phyloP scores from a whole-genome alignment of 2,888 invertebrate species.

The Strigamia maritima region DNA sequence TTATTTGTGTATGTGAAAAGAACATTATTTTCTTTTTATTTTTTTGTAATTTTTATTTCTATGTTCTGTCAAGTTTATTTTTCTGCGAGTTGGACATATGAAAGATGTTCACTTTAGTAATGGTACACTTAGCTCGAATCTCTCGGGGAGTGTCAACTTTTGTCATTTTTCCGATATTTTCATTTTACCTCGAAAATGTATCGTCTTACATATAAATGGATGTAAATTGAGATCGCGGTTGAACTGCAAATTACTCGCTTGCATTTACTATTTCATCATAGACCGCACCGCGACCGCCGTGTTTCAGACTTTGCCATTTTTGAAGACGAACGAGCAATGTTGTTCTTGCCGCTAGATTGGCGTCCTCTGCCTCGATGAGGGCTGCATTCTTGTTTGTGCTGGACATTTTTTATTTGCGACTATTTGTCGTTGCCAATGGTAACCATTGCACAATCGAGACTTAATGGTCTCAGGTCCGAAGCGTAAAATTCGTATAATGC shows the following conservation, averaged over 20 bases:
- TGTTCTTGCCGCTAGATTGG: not conserved
- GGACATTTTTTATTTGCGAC: slow-evolving; percentile 6
- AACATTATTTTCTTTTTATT: no score
- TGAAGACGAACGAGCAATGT: not conserved
- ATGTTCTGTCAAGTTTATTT: not conserved
- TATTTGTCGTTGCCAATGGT: slow-evolving; percentile 7
- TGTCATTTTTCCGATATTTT: slow-evolving; percentile 29
- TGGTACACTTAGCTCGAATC: not conserved
- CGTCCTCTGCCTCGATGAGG: slow-evolving; percentile 10
- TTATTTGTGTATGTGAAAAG: no score
- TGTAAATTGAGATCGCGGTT: not conserved
- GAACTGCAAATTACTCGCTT: not conserved
- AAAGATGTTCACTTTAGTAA: slow-evolving; percentile 9
- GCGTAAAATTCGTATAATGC: not conserved
- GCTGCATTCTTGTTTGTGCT: slow-evolving; percentile 22
- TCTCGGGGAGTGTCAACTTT: slow-evolving; percentile 1
- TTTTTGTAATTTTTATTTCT: not conserved
- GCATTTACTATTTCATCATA: not conserved
- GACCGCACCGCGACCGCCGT: not conserved
- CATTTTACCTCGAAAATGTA: not conserved
- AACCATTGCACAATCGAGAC: not conserved
- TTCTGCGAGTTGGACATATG: not conserved
- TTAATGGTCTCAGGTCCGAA: not conserved
- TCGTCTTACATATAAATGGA: not conserved
- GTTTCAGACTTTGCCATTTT: slow-evolving; percentile 3